Evolutionary conservation across 53 echinoderm and acorn worm species (phyloP).

Genomic region (Mesocentrotus franciscanus): DNA sequence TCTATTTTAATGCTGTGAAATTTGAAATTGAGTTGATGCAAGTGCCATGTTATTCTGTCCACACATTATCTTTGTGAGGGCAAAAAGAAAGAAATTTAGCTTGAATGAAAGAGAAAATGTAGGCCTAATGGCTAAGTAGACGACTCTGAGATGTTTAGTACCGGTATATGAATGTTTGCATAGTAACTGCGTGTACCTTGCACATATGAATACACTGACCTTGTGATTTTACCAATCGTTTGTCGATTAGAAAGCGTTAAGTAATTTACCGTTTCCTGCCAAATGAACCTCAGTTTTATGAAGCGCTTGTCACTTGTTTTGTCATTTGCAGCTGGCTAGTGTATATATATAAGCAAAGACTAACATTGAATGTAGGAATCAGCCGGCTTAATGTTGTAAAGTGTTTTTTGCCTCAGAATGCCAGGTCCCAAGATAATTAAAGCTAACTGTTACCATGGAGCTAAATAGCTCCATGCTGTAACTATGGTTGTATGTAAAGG

Average conservation of each 20-base stretch:
- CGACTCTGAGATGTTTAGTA: not conserved
- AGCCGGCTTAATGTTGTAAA: not conserved
- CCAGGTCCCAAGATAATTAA: not conserved
- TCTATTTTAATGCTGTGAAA: not conserved
- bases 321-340: not conserved
- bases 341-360: not conserved
- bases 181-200: not conserved
- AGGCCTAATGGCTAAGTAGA: not conserved
- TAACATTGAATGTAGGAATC: not conserved
- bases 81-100: not conserved
- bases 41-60: too few relatives aligned
- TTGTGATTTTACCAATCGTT: not conserved
- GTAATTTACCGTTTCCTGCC: not conserved
- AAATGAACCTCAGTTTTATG: not conserved
- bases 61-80: too few relatives aligned
- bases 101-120: not conserved
- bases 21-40: not conserved
- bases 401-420: not conserved
- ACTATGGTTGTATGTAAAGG: too few relatives aligned
- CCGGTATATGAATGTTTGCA: not conserved
- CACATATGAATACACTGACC: not conserved
- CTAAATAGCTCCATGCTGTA: too few relatives aligned
- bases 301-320: not conserved
- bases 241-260: not conserved
- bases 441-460: too few relatives aligned